Evolutionary conservation across 1,140 invertebrate species (phyloP).

Genomic region (Dendrolimus punctatus): DNA sequence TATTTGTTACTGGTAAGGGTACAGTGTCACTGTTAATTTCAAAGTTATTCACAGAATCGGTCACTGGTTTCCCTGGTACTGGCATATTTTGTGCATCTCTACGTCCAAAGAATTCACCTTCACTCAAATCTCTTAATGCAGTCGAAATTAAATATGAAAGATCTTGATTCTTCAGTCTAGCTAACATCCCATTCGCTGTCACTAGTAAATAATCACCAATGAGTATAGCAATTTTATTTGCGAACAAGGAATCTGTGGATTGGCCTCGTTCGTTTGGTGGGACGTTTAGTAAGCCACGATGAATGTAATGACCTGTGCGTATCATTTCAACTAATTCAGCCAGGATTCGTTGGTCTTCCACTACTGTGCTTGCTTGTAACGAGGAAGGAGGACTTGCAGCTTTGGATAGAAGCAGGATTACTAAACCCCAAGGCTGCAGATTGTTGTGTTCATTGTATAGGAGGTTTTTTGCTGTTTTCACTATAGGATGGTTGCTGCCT

Average conservation of each 20-base stretch:
- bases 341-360: conserved; percentile 83
- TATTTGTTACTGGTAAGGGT: conserved; percentile 65
- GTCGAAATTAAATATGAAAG: conserved; percentile 88
- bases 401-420: conserved; percentile 90
- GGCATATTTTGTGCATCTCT: conserved; percentile 85
- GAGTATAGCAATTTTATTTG: conserved; percentile 93
- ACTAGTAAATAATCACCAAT: conserved; percentile 92
- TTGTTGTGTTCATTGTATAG: conserved; percentile 89
- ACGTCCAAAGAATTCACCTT: conserved; percentile 87
- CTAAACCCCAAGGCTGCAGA: conserved; percentile 89
- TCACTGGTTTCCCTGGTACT: conserved; percentile 74
- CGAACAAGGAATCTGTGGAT: conserved; percentile 80
- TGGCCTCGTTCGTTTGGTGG: conserved; percentile 66
- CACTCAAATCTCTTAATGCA: conserved; percentile 85
- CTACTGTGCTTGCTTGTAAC: conserved; percentile 21
- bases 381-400: conserved; percentile 73
- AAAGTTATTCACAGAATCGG: conserved; percentile 27
- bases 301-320: conserved; percentile 91
- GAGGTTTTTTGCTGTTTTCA: conserved; percentile 89
- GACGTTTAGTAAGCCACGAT: conserved; percentile 89
- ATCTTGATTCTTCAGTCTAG: conserved; percentile 79
- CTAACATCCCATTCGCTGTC: conserved; percentile 85
- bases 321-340: conserved; percentile 97
- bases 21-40: conserved; percentile 43
- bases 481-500: conserved; percentile 89